Percentiles rank a stretch among this genome's conserved stretches.
Evolutionary conservation across 2,113 vertebrate species (phyloP).

Genomic region (Sander lucioperca): DNA sequence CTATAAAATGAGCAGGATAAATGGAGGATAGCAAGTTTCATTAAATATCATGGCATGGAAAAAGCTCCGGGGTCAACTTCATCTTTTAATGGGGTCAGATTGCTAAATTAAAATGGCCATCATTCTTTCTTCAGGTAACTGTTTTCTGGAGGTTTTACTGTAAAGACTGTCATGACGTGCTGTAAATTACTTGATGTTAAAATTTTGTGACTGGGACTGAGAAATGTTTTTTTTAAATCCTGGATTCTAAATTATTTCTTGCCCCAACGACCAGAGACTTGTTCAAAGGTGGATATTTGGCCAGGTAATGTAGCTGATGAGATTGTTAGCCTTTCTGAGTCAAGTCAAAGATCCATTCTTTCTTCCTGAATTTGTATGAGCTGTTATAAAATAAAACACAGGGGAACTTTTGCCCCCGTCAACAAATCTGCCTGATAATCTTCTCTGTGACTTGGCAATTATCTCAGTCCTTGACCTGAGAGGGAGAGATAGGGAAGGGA

Average conservation of each 20-base stretch:
- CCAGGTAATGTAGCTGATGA: not conserved
- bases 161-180: not conserved
- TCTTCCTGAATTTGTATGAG: constrained; percentile 44
- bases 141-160: constrained; percentile 14
- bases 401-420: constrained; percentile 61
- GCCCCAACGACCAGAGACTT: not conserved
- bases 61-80: constrained; percentile 23
- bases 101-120: constrained; percentile 32
- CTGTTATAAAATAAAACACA: constrained; percentile 44
- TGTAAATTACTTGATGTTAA: constrained; percentile 14
- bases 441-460: constrained; percentile 66
- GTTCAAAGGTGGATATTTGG: not conserved
- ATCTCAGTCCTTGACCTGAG: constrained; percentile 72
- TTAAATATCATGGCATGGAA: constrained; percentile 23
- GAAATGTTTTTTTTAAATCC: not conserved
- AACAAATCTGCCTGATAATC: constrained; percentile 68
- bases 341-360: constrained; percentile 31
- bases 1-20: constrained; percentile 23
- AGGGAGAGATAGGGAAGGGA: constrained; percentile 5
- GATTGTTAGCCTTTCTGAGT: constrained; percentile 7
- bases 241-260: not conserved
- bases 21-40: not conserved
- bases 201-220: constrained; percentile 17
- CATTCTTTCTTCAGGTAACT: constrained; percentile 1
- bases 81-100: constrained; percentile 30